phyloP scores from a whole-genome alignment of 2,797 vertebrate species.

The Sternotherus odoratus region DNA sequence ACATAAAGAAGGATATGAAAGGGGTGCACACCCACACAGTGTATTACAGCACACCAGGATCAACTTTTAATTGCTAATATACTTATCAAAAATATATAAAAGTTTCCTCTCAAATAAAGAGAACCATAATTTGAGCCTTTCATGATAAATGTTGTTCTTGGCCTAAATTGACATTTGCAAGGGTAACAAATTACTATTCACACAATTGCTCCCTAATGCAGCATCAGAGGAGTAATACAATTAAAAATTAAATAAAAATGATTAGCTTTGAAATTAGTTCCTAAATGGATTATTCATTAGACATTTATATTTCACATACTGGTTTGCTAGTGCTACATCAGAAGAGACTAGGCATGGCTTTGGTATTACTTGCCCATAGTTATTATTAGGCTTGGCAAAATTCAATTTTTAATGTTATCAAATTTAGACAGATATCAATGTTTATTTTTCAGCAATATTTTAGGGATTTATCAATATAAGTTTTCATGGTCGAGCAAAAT shows the following conservation, averaged over 20 bases:
- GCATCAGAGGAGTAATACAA: slow-evolving; percentile 20
- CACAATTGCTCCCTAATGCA: neutral
- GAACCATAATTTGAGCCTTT: neutral
- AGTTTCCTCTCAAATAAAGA: neutral
- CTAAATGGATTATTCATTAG: slow-evolving; percentile 32
- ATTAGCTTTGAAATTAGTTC: slow-evolving; percentile 31
- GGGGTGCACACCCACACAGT: neutral
- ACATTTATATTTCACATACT: neutral
- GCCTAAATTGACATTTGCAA: neutral
- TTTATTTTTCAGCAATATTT: neutral
- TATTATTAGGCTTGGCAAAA: neutral
- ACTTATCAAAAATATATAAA: neutral
- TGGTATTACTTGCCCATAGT: slow-evolving; percentile 32
- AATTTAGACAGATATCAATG: neutral
- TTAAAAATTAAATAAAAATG: slow-evolving; percentile 17
- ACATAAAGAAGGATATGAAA: neutral
- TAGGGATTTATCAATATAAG: neutral
- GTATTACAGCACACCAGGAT: neutral
- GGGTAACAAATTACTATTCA: neutral
- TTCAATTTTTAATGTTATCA: neutral
- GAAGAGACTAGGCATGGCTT: slow-evolving; percentile 4
- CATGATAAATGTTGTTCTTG: neutral
- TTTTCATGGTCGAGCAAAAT: neutral
- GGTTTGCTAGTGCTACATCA: neutral
- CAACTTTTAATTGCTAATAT: neutral